These are phyloP conservation scores for Tupaia tana DNA, from an alignment of 2,113 vertebrate species.

Conservation along the genomic window DNA sequence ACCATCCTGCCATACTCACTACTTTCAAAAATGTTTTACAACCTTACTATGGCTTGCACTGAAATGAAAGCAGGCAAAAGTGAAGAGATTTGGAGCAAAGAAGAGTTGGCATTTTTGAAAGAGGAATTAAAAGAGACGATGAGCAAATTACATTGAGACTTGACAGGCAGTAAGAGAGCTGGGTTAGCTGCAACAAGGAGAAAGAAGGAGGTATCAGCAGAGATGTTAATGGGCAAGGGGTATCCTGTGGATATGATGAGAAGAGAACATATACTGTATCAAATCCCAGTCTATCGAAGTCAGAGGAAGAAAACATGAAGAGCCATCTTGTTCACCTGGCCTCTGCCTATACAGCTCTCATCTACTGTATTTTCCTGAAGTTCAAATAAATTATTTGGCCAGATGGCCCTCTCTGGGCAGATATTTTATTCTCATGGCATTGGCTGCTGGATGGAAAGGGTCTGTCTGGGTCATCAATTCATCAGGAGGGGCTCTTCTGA, in stretches of 20 bases:
- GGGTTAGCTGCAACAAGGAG: neutral
- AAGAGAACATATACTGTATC: neutral
- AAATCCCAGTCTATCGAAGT: neutral
- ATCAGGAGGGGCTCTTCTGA: slow-evolving; percentile 25
- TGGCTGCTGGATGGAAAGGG: neutral
- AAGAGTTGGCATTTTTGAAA: slow-evolving; percentile 56
- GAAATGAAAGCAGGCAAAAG: slow-evolving; percentile 62
- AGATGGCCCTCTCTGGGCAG: neutral
- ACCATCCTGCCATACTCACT: slow-evolving; percentile 12
- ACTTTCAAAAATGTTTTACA: slow-evolving; percentile 63
- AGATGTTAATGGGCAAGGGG: neutral
- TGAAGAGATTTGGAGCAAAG: slow-evolving; percentile 42
- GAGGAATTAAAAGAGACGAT: slow-evolving; percentile 50
- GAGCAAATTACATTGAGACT: slow-evolving; percentile 47
- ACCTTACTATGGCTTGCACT: slow-evolving; percentile 54
- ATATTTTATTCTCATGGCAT: slow-evolving; percentile 35
- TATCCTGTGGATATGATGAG: neutral
- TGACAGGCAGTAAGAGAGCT: slow-evolving; percentile 19
- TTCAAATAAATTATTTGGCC: slow-evolving; percentile 42
- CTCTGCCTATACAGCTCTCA: neutral
- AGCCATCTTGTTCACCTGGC: slow-evolving; percentile 27
- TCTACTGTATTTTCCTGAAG: slow-evolving; percentile 10
- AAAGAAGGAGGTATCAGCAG: neutral
- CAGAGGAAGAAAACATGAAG: slow-evolving; percentile 31
- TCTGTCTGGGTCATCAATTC: slow-evolving; percentile 15